Evolutionary conservation across 2,797 vertebrate genomes (phyloP).

Genomic region (Gambusia yucatana): DNA sequence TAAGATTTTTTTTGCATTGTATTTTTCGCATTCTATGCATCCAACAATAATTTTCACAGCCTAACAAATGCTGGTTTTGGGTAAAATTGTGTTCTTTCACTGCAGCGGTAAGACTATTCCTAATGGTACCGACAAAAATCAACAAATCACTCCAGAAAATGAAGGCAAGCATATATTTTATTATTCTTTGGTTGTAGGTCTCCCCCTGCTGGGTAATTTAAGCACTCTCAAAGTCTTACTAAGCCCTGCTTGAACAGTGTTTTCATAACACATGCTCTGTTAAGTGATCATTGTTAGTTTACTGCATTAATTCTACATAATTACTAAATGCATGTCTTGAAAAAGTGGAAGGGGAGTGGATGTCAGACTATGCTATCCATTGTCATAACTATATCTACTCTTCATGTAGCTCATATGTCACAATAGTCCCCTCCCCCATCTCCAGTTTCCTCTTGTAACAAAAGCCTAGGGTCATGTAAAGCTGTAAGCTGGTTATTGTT

Average conservation of each 20-base stretch:
- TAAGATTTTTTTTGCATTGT: conserved; percentile 73
- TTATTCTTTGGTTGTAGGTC: conserved; percentile 21
- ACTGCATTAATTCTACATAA: conserved; percentile 20
- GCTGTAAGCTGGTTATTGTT: conserved; percentile 37
- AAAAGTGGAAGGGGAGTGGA: conserved; percentile 18
- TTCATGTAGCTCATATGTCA: conserved; percentile 63
- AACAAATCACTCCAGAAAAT: conserved; percentile 85
- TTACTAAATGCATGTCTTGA: conserved; percentile 19
- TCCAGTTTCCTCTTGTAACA: conserved; percentile 70
- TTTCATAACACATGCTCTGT: conserved; percentile 18
- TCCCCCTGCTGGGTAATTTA: conserved; percentile 61
- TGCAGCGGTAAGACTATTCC: conserved; percentile 90
- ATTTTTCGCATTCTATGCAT: neutral
- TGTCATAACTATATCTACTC: conserved; percentile 57
- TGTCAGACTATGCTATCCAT: conserved; percentile 50
- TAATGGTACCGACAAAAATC: conserved; percentile 84
- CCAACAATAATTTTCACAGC: neutral
- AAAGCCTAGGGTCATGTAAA: conserved; percentile 45
- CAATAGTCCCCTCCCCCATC: conserved; percentile 35
- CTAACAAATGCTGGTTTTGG: neutral
- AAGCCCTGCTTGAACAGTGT: neutral
- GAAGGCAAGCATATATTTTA: conserved; percentile 83
- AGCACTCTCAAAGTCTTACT: neutral
- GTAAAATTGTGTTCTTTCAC: neutral
- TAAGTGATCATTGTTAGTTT: conserved; percentile 29